Base-by-base conservation (phyloP, 2,113 vertebrate species). In the Hylia prasina region DNA sequence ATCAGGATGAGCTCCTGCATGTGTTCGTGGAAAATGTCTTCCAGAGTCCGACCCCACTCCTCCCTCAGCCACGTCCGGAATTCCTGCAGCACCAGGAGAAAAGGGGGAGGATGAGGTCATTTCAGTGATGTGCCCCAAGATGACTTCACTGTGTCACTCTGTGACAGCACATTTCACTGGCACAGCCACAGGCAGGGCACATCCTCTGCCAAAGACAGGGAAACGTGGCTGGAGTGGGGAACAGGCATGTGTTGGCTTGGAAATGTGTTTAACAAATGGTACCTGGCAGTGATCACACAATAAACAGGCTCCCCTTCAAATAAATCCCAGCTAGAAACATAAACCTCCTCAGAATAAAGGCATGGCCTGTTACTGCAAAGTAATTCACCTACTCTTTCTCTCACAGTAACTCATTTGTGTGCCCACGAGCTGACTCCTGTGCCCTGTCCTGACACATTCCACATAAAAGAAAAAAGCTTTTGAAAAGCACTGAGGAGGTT, bases 1-100 rank as follows among this genome's bases (percentile, higher is more conserved):
- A 99, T 99, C 60, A 99, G 97, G 91, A 99, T 99, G 79, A 99
- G 98, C 97, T 99, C 99, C 93, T 99, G 99, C 99, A 99, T 99
- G 98, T 99, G 99, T 47, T 99, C 99, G 0, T 99, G 99, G 97
- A 99, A 99, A 91, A 99, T 99, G 94, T 99, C 99, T 91, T 99
- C 99, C 90, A 99, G 97, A 0, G 99, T 99, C 56, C 99, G 98
- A 10, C 99, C 99, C 99, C 99, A 99, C 69, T 99, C 99, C 85
- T 99, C 99, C 96, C 99, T 98, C 81, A 99, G 97, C 99, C 99
- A 99, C 0, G 99, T 99, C 78, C 99, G 98, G 96, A 99, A 99
- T 92, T 99, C 99, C 99, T 99, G 94, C 63, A 87, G 56, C 57
- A 44, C 51, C 14, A n/a, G 42, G 54, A 68, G 72, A 50, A 40